Evolutionary conservation across 2,797 vertebrate species (phyloP), one percentile per base, ranked within the genome.

Genomic region (Pelodytes ibericus): DNA sequence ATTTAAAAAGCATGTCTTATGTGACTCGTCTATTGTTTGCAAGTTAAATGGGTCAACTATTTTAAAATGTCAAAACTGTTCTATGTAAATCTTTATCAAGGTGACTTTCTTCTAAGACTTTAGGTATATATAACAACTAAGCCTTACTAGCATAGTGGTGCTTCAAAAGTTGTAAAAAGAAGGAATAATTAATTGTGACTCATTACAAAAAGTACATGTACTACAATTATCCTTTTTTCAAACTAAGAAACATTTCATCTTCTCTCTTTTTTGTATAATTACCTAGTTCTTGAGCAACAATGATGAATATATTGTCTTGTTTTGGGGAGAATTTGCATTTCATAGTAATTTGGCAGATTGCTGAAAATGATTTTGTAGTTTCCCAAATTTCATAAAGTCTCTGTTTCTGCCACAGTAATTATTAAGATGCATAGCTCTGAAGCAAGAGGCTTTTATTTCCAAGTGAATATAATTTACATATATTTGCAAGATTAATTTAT

Each of bases 401-500:
- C 30, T 11, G 33, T 57, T 65, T 64, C 68, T 72, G 16, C 53
- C 30, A 65, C 4, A 25, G 69, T 65, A 51, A 66, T 78, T 67
- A 72, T 67, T 66, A 72, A 67, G 62, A 77, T 72, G 64, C 36
- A 71, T 71, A 36, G 75, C 36, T 59, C 26, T 5, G 36, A 71
- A 71, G 29, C 33, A 71, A 51, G 44, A 65, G 36, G 3, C 29
- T 77, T 77, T 49, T 29, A 39, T 78, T 66, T 78, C 10, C 69
- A 51, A 72, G 41, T 59, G 69, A 67, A 78, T 78, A 58, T 33
- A 25, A 78, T 78, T 78, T 66, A 67, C 75, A 78, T 78, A 67
- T 30, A 72, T 78, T 78, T 72, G 61, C 75, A 78, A 67, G 29
- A 66, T 66, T 65, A 67, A 65, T 71, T 71, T 11, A 30, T 26